Base-by-base conservation (phyloP, 1,140 invertebrate genomes). In the Gryllus bimaculatus region DNA sequence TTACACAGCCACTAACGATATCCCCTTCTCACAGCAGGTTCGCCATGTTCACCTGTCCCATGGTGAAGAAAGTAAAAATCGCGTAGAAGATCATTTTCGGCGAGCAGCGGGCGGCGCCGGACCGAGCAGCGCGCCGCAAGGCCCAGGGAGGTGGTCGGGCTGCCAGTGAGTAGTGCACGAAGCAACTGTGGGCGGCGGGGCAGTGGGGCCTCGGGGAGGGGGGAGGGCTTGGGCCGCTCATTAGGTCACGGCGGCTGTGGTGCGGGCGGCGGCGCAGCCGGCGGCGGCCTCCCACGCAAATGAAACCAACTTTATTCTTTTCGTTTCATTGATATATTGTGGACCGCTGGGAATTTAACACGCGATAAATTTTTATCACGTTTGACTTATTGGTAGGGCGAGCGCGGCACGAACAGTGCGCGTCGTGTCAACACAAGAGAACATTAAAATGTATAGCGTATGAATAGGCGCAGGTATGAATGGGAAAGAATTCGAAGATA, bases 361-460 rank as follows among this genome's bases (percentile, higher is more conserved):
- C 18, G 54, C 54, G 54, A 66, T 66, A 66, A 66, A 66, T 66
- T 66, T 66, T 66, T 66, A 66, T 66, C 18, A 66, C 54, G 54
- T 66, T 66, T 66, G 54, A 66, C 54, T 66, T 66, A 66, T 66
- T 66, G 54, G 54, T 66, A 10, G 26, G 54, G 54, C 54, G 54
- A 66, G 54, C 54, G 54, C 54, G 54, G 54, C 54, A 66, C 54
- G 54, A 66, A 66, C 54, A 10, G 54, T 18, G 54, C 54, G 54
- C 54, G 54, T 66, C 54, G 54, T 66, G 54, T 66, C 54, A 66
- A 66, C 54, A 66, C 54, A 66, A 66, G 54, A 66, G 54, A 66
- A 66, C 54, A 66, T 66, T 66, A 66, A 66, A 66, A 66, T 66
- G 54, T 66, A 66, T 66, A 66, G 54, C 54, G 54, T 66, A 66